These are phyloP conservation scores for Aspidapion aeneum DNA, from an alignment of 2,888 invertebrate genomes.

Conservation along the genomic window DNA sequence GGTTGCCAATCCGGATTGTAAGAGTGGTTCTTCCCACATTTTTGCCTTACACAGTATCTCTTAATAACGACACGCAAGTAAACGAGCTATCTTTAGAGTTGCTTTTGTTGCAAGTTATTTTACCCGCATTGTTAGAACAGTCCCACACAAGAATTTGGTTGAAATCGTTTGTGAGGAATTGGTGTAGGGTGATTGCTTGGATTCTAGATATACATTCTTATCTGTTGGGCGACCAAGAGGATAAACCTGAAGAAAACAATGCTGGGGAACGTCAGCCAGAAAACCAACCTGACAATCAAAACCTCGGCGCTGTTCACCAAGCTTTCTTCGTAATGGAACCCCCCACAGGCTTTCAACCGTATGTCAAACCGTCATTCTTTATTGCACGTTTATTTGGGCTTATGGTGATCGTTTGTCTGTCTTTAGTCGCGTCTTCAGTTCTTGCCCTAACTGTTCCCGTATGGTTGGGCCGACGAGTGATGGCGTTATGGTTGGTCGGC, in stretches of 20 bases:
- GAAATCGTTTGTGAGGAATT: conserved; percentile 78
- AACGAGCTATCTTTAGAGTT: conserved; percentile 94
- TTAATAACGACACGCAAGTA: conserved; percentile 79
- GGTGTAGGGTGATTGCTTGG: conserved; percentile 85
- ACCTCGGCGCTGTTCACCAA: conserved; percentile 80
- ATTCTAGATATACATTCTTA: conserved; percentile 85
- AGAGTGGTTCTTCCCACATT: conserved; percentile 79
- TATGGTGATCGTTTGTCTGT: conserved; percentile 75
- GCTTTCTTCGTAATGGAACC: conserved; percentile 83
- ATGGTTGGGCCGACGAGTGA: conserved; percentile 82
- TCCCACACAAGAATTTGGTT: conserved; percentile 94
- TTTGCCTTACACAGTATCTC: conserved; percentile 90
- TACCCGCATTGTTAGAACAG: conserved; percentile 95
- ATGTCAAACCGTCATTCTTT: conserved; percentile 82
- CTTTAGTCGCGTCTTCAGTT: conserved; percentile 80
- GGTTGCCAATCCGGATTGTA: conserved; percentile 89
- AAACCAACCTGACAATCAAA: conserved; percentile 41
- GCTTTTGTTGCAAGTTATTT: conserved; percentile 84
- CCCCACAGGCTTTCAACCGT: conserved; percentile 77
- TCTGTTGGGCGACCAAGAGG: conserved; percentile 68
- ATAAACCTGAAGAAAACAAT: conserved; percentile 37
- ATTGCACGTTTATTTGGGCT: conserved; percentile 64
- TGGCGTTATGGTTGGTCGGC: conserved; percentile 80
- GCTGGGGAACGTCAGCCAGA: conserved; percentile 23
- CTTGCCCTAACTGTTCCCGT: conserved; percentile 87